phyloP scores from a whole-genome alignment of 2,888 invertebrate species.

The Melipona bicolor region DNA sequence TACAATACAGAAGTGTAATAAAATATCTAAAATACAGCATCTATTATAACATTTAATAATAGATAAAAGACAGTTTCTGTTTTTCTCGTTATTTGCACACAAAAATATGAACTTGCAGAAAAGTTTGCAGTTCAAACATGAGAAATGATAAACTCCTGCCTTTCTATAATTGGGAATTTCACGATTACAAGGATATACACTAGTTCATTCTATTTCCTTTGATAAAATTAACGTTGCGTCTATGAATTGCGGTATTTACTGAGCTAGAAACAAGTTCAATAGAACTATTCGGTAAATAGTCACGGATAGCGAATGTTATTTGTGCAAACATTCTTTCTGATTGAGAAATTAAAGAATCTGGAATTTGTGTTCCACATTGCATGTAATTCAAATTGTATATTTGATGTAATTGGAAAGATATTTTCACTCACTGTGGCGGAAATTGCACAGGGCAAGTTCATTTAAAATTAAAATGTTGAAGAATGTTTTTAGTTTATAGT shows the following conservation, averaged over 20 bases:
- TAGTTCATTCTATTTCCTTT: constrained; percentile 21
- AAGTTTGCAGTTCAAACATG: too few relatives aligned
- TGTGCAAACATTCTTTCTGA: background rate
- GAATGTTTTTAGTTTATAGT: too few relatives aligned
- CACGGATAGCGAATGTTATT: constrained; percentile 9
- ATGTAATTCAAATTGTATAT: background rate
- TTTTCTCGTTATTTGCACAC: too few relatives aligned
- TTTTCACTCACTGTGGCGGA: background rate
- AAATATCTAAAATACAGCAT: too few relatives aligned
- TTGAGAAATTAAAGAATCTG: background rate
- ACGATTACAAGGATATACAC: constrained; percentile 15
- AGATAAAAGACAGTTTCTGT: too few relatives aligned
- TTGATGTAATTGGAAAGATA: background rate
- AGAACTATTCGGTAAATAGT: constrained; percentile 11
- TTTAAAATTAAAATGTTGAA: too few relatives aligned
- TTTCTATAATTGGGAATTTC: background rate
- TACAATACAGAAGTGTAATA: too few relatives aligned
- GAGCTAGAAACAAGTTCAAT: constrained; percentile 13
- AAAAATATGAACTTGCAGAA: too few relatives aligned
- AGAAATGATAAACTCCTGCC: background rate
- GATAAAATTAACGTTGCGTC: constrained; percentile 13
- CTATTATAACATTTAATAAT: too few relatives aligned
- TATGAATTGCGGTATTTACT: background rate
- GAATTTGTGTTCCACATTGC: background rate
- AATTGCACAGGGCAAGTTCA: background rate